Percentiles rank a stretch among this genome's conserved stretches.
Conservation (phyloP, 2,113 vertebrate species). For the Hymenochirus boettgeri region DNA sequence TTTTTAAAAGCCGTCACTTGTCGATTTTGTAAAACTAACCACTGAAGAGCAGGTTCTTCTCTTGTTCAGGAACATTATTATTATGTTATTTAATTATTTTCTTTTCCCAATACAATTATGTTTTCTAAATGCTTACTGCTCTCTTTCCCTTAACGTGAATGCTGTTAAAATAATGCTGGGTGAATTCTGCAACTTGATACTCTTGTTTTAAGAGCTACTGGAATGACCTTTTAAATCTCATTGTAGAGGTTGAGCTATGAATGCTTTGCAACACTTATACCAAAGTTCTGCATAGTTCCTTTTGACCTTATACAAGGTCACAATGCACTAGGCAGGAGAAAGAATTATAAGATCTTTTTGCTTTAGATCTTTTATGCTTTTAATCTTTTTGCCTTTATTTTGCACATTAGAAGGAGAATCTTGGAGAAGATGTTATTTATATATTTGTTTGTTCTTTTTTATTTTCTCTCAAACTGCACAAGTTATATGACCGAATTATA, state of each 20-base stretch:
- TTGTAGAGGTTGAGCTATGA: slow-evolving; percentile 61
- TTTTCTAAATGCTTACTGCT: too few relatives aligned
- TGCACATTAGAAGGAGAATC: slow-evolving; percentile 80
- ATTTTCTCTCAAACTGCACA: slow-evolving; percentile 59
- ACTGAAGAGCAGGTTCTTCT: slow-evolving; percentile 70
- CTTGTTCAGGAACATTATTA: slow-evolving; percentile 59
- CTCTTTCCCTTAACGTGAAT: slow-evolving; percentile 63
- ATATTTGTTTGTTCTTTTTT: slow-evolving; percentile 49
- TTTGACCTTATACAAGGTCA: slow-evolving; percentile 65
- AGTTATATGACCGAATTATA: slow-evolving; percentile 63
- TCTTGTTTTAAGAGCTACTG: slow-evolving; percentile 64
- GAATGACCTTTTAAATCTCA: slow-evolving; percentile 58
- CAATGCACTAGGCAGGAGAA: slow-evolving; percentile 74
- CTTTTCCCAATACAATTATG: slow-evolving; percentile 59
- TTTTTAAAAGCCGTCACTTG: slow-evolving; percentile 49
- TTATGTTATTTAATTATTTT: too few relatives aligned
- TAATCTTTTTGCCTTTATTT: slow-evolving; percentile 66
- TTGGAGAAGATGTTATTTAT: slow-evolving; percentile 57
- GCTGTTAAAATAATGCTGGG: slow-evolving; percentile 51
- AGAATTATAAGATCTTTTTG: slow-evolving; percentile 62
- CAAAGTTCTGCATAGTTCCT: slow-evolving; percentile 81
- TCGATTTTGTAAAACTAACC: slow-evolving; percentile 51
- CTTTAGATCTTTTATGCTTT: slow-evolving; percentile 74
- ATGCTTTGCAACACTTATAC: slow-evolving; percentile 73
- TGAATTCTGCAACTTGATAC: slow-evolving; percentile 48